Evolutionary conservation across 2,113 vertebrate species (phyloP), one percentile per base, ranked within the genome.

Genomic region (Entosphenus tridentatus): DNA sequence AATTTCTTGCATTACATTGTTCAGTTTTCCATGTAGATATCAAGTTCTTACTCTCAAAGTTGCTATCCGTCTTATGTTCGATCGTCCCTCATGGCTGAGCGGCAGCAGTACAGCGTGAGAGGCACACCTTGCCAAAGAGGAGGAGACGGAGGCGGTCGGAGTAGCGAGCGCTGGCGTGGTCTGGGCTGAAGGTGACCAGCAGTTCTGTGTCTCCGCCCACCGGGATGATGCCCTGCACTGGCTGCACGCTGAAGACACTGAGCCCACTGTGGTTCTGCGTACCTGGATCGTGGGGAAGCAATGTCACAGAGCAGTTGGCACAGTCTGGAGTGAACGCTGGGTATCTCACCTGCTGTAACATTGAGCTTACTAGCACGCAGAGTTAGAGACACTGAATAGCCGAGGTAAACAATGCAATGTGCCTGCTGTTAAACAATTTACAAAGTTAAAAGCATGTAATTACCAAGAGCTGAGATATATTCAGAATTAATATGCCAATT

Each of bases 141-240:
- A 87, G 72, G 69, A 95, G 74, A 13, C 72, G 82, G 55, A 97
- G 79, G n/a, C 9, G 54, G 76, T 89, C 87, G 0, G 80, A 84
- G 59, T 83, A 91, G 78, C 80, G 77, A 9, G 82, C 76, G 72
- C 85, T 86, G 10, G 84, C 79, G 1, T 91, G 89, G 69, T 93
- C 89, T 0, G 92, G 88, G 12, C 81, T 86, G 78, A 97, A 97
- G 65, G 80, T 86, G 69, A 96, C 77, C 0, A 73, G 73, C 68
- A 92, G 76, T 69, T 88, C 83, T 73, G 83, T 82, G 12, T 70
- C 76, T 68, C 73, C 74, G 59, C 82, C 83, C 3, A 85, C 77
- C 9, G 72, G 70, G 55, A 96, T 77, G 73, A 77, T 56, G 70
- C 88, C 87, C 75, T 82, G 76, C 73, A 72, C 69, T 1, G 89